phyloP scores from a whole-genome alignment of 2,888 invertebrate species.

The Trachelus tabidus region DNA sequence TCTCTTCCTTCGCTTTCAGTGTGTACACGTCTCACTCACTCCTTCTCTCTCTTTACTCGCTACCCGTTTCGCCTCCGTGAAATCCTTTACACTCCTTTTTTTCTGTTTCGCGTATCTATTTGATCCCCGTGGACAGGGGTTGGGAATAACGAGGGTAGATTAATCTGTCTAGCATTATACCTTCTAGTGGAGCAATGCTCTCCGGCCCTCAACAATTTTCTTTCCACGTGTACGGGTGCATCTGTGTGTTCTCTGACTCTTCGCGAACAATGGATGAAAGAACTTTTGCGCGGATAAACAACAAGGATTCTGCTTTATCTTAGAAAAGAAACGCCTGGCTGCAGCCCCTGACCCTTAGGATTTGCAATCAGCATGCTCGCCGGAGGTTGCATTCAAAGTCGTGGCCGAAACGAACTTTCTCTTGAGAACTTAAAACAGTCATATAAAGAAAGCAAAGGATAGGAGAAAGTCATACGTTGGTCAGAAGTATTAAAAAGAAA shows the following conservation, averaged over 20 bases:
- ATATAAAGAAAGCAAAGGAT: not conserved
- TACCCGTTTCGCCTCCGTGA: constrained; percentile 38
- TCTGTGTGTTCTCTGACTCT: not conserved
- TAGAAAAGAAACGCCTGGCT: not conserved
- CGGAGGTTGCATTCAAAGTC: not conserved
- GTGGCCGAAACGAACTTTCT: not conserved
- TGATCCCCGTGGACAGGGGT: not conserved
- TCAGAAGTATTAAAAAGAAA: not conserved
- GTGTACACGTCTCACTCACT: constrained; percentile 13
- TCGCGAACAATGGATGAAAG: constrained; percentile 16
- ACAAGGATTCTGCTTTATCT: constrained; percentile 17
- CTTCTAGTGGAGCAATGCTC: not conserved
- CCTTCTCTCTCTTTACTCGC: constrained; percentile 17
- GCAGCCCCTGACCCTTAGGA: not conserved
- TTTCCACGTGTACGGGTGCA: not conserved
- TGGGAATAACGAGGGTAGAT: not conserved
- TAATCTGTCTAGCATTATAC: not conserved
- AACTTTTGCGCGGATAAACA: constrained; percentile 20
- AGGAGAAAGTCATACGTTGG: not conserved
- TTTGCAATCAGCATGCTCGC: not conserved
- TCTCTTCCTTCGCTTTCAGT: constrained; percentile 5
- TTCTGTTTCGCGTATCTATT: not conserved
- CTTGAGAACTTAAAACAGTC: not conserved
- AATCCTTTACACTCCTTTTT: constrained; percentile 27
- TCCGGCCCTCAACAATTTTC: not conserved